Conservation (phyloP, 2,797 vertebrate species). For the Linurgus olivaceus region DNA sequence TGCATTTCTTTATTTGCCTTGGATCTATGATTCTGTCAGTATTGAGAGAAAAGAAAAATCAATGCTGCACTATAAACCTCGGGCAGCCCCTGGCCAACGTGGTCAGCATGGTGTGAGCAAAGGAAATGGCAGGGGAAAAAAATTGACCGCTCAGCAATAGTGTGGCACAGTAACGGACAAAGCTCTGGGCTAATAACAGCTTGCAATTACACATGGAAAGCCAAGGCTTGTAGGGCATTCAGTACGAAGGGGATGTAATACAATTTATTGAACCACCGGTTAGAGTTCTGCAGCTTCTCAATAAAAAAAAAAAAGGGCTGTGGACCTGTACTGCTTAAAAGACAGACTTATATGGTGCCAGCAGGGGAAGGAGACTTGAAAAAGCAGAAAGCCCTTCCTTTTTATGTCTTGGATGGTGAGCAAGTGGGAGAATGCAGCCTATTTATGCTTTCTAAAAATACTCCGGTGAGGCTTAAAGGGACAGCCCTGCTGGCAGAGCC, state of each 20-base stretch:
- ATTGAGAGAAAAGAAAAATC: slow-evolving; percentile 96
- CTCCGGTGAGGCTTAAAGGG: slow-evolving; percentile 1
- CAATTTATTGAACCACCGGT: slow-evolving; percentile 78
- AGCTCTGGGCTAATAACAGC: slow-evolving; percentile 84
- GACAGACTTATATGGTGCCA: slow-evolving; percentile 55
- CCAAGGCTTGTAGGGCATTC: slow-evolving; percentile 77
- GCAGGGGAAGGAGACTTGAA: slow-evolving; percentile 59
- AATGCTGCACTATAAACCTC: slow-evolving; percentile 88
- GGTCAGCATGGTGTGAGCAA: slow-evolving; percentile 83
- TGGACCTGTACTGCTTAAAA: slow-evolving; percentile 69
- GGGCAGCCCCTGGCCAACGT: slow-evolving; percentile 83
- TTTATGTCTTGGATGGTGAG: slow-evolving; percentile 45
- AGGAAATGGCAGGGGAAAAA: slow-evolving; percentile 83
- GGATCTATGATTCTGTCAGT: slow-evolving; percentile 98
- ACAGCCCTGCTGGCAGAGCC: neutral
- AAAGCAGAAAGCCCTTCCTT: slow-evolving; percentile 60
- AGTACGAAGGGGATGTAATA: slow-evolving; percentile 75
- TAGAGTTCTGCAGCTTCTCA: slow-evolving; percentile 79
- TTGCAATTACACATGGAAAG: slow-evolving; percentile 84
- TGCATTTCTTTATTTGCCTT: slow-evolving; percentile 89
- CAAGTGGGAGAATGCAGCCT: slow-evolving; percentile 32
- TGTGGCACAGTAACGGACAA: slow-evolving; percentile 79
- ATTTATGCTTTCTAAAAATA: slow-evolving; percentile 67
- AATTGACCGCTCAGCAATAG: slow-evolving; percentile 84
- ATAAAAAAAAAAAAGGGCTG: slow-evolving; percentile 55